phyloP scores from a whole-genome alignment of 2,888 invertebrate genomes.

The Campoletis raptor region DNA sequence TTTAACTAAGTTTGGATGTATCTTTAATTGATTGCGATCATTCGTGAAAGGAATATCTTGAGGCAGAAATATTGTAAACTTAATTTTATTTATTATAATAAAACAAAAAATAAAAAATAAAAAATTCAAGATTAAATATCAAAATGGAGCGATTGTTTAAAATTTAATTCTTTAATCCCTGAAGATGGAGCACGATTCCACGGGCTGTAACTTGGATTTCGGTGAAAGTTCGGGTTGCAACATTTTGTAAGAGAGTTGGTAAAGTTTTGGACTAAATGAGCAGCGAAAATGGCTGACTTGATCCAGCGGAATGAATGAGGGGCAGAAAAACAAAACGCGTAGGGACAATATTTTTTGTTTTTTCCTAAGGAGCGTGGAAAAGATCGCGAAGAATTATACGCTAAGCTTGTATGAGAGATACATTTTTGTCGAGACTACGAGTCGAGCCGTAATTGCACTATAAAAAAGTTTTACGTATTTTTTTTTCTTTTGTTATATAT shows the following conservation, averaged over 20 bases:
- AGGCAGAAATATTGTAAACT: not conserved
- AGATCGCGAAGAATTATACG: slow-evolving; percentile 34
- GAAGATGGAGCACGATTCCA: not conserved
- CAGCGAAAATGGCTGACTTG: slow-evolving; percentile 14
- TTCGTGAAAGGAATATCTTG: not conserved
- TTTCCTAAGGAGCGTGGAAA: slow-evolving; percentile 6
- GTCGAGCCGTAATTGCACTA: slow-evolving; percentile 75
- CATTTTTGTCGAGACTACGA: slow-evolving; percentile 48
- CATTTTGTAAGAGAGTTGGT: not conserved
- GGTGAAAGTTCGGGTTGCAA: not conserved
- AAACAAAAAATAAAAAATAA: not conserved
- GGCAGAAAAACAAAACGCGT: slow-evolving; percentile 4
- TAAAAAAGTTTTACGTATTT: slow-evolving; percentile 71
- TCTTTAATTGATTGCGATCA: too few relatives aligned
- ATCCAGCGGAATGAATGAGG: slow-evolving; percentile 7
- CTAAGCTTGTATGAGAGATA: slow-evolving; percentile 45
- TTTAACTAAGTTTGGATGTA: too few relatives aligned
- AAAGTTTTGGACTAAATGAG: slow-evolving; percentile 33
- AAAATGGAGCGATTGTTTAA: not conserved
- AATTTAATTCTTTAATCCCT: not conserved
- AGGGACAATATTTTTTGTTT: slow-evolving; percentile 29
- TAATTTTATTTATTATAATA: not conserved
- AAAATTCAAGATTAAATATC: too few relatives aligned
- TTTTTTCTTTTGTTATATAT: slow-evolving; percentile 31
- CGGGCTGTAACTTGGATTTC: not conserved